phyloP scores from a whole-genome alignment of 2,797 vertebrate species.

The Poeciliopsis infans region DNA sequence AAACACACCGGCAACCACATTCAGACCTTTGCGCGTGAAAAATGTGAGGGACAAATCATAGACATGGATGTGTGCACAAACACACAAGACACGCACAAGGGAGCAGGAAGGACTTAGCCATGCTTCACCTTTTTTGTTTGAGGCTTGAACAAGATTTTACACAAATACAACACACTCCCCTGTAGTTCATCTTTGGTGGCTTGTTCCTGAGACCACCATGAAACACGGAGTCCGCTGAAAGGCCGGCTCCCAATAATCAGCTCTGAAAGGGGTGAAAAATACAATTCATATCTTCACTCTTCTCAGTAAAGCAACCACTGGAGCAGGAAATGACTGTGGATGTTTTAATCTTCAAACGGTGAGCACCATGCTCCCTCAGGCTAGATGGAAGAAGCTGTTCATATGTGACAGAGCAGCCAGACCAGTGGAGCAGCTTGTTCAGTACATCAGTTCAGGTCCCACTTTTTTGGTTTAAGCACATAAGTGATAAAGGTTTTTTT shows the following conservation, averaged over 20 bases:
- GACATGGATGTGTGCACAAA: constrained; percentile 54
- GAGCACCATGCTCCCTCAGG: constrained; percentile 85
- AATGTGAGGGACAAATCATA: constrained; percentile 43
- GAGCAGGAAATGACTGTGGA: constrained; percentile 93
- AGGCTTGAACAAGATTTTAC: constrained; percentile 91
- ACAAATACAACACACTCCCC: constrained; percentile 88
- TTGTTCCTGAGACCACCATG: constrained; percentile 94
- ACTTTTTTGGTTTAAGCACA: constrained; percentile 5
- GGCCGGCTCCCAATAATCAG: constrained; percentile 89
- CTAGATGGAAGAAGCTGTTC: constrained; percentile 79
- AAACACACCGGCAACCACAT: constrained; percentile 69
- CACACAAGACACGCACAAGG: constrained; percentile 74
- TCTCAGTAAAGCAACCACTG: constrained; percentile 84
- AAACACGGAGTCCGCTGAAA: constrained; percentile 88
- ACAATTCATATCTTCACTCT: constrained; percentile 92
- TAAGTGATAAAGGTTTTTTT: too few relatives aligned
- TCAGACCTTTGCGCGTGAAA: constrained; percentile 61
- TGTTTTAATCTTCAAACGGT: constrained; percentile 95
- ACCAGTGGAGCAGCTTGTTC: constrained; percentile 67
- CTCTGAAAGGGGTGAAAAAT: constrained; percentile 83
- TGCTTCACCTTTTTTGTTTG: constrained; percentile 95
- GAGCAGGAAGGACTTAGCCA: constrained; percentile 95
- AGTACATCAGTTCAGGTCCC: constrained; percentile 21
- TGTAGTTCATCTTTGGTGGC: constrained; percentile 87
- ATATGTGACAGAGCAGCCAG: constrained; percentile 76